Evolutionary conservation across 2,113 vertebrate genomes (phyloP).

Genomic region (Micromys minutus): DNA sequence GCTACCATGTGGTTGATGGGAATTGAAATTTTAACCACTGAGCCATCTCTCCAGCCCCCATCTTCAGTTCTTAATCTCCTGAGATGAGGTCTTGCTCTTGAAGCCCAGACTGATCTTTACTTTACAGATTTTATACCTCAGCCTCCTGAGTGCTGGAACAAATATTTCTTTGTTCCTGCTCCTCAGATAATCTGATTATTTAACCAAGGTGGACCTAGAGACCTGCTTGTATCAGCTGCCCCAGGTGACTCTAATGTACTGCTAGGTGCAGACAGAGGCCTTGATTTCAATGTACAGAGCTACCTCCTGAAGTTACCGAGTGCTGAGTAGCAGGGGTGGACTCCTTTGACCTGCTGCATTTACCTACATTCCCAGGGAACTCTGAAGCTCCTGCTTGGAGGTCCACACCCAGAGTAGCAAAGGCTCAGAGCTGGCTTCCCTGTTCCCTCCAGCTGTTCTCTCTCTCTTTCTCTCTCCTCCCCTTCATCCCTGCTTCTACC

Average conservation of each 20-base stretch:
- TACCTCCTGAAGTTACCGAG: not conserved
- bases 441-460: not conserved
- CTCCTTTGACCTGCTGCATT: not conserved
- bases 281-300: no score
- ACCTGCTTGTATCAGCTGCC: not conserved
- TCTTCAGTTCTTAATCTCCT: no score
- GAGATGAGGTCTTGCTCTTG: not conserved
- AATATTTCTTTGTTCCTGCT: no score
- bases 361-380: not conserved
- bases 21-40: no score
- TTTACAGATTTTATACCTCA: not conserved
- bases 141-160: not conserved
- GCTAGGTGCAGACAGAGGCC: not conserved
- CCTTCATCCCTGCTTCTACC: not conserved
- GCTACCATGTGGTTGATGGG: no score
- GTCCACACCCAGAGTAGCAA: rapidly evolving
- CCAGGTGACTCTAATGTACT: not conserved
- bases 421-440: not conserved
- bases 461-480: not conserved
- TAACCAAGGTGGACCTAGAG: not conserved
- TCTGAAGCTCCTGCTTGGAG: rapidly evolving
- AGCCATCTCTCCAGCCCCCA: no score
- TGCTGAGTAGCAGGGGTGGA: not conserved
- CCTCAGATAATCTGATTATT: not conserved
- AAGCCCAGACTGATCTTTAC: not conserved